Base-by-base conservation (phyloP, 2,888 invertebrate species). In the Lacanobia wlatinum region DNA sequence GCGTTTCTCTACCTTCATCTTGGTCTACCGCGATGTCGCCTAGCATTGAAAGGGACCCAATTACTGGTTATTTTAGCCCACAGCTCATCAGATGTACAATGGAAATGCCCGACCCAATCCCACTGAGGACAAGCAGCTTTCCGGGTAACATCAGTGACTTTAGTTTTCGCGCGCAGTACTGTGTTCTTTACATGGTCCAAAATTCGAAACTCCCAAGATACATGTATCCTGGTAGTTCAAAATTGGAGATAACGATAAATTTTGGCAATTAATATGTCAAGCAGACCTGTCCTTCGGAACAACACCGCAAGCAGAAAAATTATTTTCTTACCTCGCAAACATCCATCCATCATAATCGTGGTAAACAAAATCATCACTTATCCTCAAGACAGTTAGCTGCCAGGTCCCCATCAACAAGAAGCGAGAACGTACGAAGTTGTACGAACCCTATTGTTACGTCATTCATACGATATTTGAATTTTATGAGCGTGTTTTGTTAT, bases 291-390 rank as follows among this genome's bases (percentile, higher is more conserved):
- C 52, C 16, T 60, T 60, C 55, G 40, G 18, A 69, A 56, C 14
- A 53, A 56, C 28, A 76, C 2, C 0, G 48, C 12, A 43, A 56
- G 56, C 50, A 75, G 62, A 69, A 81, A 65, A 76, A 70, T 61
- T 69, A 56, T 76, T 46, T 50, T 65, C 9, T 8, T 43, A 21
- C 34, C 28, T 55, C 56, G 59, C 73, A 75, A 76, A 67, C 67
- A 61, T 65, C 73, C 78, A 87, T 87, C 87, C 82, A 89, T 90
- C 87, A 87, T 81, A 70, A 79, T 55, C 38, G 28, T 60, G 50
- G 84, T 87, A 90, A 91, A 91, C 89, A 91, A 82, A 83, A 87
- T 88, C 87, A 91, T 91, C 86, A 87, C 79, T 90, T 90, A 89
- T 77, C 63, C 71, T 62, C 62, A 55, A 83, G 87, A 88, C 89